Evolutionary conservation across 2,797 vertebrate genomes (phyloP).

Genomic region (Silurus lanzhouensis): DNA sequence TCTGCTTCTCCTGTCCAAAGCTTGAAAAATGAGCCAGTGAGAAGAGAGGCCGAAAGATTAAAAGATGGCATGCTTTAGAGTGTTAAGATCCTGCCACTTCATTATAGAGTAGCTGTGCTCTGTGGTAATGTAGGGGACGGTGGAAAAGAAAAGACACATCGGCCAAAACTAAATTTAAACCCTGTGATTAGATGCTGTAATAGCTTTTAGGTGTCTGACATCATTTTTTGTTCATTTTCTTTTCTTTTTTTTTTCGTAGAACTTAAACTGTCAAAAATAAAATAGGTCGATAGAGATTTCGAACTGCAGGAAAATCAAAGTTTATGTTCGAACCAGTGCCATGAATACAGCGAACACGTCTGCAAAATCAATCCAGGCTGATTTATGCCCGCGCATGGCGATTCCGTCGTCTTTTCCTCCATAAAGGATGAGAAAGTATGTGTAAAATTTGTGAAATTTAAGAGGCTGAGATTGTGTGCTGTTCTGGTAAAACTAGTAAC

Average conservation of each 20-base stretch:
- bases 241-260: neutral
- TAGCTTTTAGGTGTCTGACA: neutral
- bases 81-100: constrained; percentile 10
- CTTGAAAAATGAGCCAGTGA: constrained; percentile 58
- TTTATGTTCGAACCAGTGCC: constrained; percentile 62
- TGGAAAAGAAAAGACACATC: constrained; percentile 23
- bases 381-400: constrained; percentile 47
- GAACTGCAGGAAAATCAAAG: constrained; percentile 64
- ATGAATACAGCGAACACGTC: constrained; percentile 63
- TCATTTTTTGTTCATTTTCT: neutral
- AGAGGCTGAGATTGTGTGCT: constrained; percentile 32
- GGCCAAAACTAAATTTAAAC: constrained; percentile 33
- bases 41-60: constrained; percentile 52
- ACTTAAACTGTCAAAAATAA: constrained; percentile 34
- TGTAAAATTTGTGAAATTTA: constrained; percentile 62
- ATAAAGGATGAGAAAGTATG: constrained; percentile 64
- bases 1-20: constrained; percentile 79
- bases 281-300: constrained; percentile 63
- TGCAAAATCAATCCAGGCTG: constrained; percentile 50
- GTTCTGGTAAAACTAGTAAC: constrained; percentile 48
- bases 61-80: constrained; percentile 27
- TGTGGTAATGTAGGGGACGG: constrained; percentile 34
- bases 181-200: constrained; percentile 20
- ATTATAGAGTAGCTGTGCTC: constrained; percentile 6
- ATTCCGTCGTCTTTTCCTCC: constrained; percentile 52